Percentiles rank a stretch among this genome's conserved stretches.
phyloP scores from a whole-genome alignment of 2,888 invertebrate genomes.

The Magallana nippona region DNA sequence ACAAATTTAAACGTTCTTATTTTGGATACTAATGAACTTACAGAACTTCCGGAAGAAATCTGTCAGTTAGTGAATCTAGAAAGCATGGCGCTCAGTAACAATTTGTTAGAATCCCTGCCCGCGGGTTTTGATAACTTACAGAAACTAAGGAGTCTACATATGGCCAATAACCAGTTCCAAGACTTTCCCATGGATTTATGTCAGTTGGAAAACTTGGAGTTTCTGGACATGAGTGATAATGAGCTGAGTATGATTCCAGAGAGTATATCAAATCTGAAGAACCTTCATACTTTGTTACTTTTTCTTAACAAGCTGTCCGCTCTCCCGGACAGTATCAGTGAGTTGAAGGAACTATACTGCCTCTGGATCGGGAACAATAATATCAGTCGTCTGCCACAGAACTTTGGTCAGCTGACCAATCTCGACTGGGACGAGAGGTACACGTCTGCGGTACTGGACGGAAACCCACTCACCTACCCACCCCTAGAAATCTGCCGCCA shows the following conservation, averaged over 20 bases:
- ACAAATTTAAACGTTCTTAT: conserved; percentile 75
- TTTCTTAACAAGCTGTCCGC: conserved; percentile 76
- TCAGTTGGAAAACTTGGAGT: conserved; percentile 72
- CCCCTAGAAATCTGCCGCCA: conserved; percentile 78
- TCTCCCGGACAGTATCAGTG: conserved; percentile 77
- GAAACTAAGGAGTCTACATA: conserved; percentile 74
- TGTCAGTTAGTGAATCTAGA: conserved; percentile 74
- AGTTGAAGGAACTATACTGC: conserved; percentile 76
- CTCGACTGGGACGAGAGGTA: conserved; percentile 77
- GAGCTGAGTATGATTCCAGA: conserved; percentile 70
- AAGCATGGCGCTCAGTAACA: conserved; percentile 78
- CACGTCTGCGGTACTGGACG: conserved; percentile 76
- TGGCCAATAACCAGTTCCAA: conserved; percentile 79
- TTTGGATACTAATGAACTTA: conserved; percentile 78
- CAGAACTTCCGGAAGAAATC: conserved; percentile 74
- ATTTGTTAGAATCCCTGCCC: conserved; percentile 72
- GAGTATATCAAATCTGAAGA: conserved; percentile 75
- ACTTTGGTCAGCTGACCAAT: conserved; percentile 73
- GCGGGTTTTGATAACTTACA: conserved; percentile 69
- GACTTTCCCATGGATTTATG: conserved; percentile 75
- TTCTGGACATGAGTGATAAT: conserved; percentile 80
- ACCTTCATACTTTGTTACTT: conserved; percentile 77
- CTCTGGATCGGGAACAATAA: conserved; percentile 80
- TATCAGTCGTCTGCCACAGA: conserved; percentile 73
- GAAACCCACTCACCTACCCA: conserved; percentile 76